Percentiles rank a stretch among this genome's conserved stretches.
phyloP scores from a whole-genome alignment of 1,140 invertebrate species.

The Euglossa dilemma region DNA sequence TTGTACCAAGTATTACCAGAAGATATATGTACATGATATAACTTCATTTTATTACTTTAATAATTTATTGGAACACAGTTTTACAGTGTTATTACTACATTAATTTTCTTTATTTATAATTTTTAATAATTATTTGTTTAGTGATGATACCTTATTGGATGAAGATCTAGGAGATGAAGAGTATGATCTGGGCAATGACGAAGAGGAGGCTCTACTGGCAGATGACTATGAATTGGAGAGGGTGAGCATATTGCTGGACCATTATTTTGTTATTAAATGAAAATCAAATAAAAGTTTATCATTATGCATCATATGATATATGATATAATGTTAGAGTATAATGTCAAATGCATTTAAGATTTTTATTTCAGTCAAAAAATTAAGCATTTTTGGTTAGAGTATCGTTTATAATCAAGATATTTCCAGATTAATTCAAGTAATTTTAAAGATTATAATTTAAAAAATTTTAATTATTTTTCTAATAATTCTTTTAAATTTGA shows the following conservation, averaged over 20 bases:
- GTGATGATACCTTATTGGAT: slow-evolving; percentile 80
- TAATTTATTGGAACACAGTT: not conserved
- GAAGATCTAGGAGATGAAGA: slow-evolving; percentile 81
- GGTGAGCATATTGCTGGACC: slow-evolving; percentile 77
- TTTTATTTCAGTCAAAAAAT: not conserved
- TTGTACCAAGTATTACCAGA: not conserved
- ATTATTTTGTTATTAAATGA: slow-evolving; percentile 62
- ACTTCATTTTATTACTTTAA: not conserved
- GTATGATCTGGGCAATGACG: slow-evolving; percentile 81
- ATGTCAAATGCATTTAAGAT: slow-evolving; percentile 3
- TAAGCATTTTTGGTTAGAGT: not conserved
- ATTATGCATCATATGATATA: not conserved
- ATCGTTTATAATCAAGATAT: not conserved
- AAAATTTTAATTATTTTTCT: not conserved
- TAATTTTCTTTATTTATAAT: not conserved
- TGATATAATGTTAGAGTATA: slow-evolving; percentile 7
- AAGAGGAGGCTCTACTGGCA: slow-evolving; percentile 81
- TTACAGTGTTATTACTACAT: not conserved
- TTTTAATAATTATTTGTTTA: slow-evolving; percentile 59
- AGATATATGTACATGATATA: not conserved
- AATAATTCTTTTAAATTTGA: not conserved
- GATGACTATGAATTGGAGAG: slow-evolving; percentile 81
- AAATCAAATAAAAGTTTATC: not conserved
- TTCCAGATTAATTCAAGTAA: not conserved
- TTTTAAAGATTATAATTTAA: not conserved